Evolutionary conservation across 2,113 vertebrate genomes (phyloP), one percentile per base, ranked within the genome.

Genomic region (Coturnix japonica): DNA sequence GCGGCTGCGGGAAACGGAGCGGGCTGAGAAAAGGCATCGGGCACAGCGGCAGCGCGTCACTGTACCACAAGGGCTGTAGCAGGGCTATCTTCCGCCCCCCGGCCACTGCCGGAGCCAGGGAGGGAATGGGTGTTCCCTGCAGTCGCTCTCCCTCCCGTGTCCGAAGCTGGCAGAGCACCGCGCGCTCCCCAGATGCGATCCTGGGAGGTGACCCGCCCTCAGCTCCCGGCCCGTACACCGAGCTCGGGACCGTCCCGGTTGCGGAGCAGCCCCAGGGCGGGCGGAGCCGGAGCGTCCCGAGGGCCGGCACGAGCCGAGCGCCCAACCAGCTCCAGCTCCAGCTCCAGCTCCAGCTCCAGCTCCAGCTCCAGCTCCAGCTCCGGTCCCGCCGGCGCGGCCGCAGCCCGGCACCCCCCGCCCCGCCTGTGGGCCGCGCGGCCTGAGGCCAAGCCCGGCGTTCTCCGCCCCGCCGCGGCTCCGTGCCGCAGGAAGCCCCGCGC

Each of bases 101-200:
- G 94, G 95, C 91, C 96, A 95, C 81, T 0, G 18, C 12, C 0
- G 33, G 71, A 95, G 78, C 96, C 30, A 69, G 94, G 54, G 69
- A 86, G 92, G 97, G 97, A 98, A 98, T 98, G 97, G 98, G 97
- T 83, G 17, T 73, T 25, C 86, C 63, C 96, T 97, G 97, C 97
- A 23, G 57, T 59, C 76, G 14, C 67, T 98, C 80, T 98, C 15
- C 97, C 98, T 98, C 97, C 97, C 75, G 22, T 43, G 53, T 97
- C 97, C 96, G 95, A 97, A 95, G 95, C 98, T 97, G 97, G 96
- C 25, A 97, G 97, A 97, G 96, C 94, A 98, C 95, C 1, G 78
- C 5, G 1, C 74, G 95, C 96, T 97, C 97, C 97, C 94, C 98
- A 98, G 97, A 96, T 60, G 97, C 97, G 97, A 95, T 98, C 97